Percentiles rank a stretch among this genome's conserved stretches.
Conservation (phyloP, 2,888 invertebrate genomes). For the Opisthograptis luteolata region DNA sequence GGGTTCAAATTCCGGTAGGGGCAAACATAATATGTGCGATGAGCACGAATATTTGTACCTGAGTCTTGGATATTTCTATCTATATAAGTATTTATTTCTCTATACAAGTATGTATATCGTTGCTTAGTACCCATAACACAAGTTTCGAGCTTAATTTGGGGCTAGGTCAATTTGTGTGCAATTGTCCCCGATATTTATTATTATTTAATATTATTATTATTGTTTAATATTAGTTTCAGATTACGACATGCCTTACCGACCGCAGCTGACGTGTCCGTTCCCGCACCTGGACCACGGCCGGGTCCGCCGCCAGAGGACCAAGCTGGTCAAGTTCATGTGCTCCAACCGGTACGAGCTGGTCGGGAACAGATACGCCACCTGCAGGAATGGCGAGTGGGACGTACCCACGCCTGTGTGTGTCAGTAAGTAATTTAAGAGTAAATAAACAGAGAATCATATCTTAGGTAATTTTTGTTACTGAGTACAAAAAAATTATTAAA, state of each 20-base stretch:
- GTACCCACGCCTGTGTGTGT: conserved; percentile 88
- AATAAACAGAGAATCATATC: not conserved
- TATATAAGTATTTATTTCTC: too few species aligned
- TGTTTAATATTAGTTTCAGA: conserved; percentile 19
- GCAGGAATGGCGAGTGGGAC: conserved; percentile 89
- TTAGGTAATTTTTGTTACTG: too few species aligned
- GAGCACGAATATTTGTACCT: too few species aligned
- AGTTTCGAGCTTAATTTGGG: too few species aligned
- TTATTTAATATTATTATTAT: not conserved
- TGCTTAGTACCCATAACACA: too few species aligned
- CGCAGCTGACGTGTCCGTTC: conserved; percentile 51
- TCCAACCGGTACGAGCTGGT: conserved; percentile 84
- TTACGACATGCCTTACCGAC: conserved; percentile 1
- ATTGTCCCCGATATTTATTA: too few species aligned
- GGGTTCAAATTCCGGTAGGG: too few species aligned
- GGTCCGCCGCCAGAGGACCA: conserved; percentile 71
- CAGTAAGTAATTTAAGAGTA: conserved; percentile 83
- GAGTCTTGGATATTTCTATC: too few species aligned
- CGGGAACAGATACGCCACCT: conserved; percentile 89
- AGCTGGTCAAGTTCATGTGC: conserved; percentile 86
- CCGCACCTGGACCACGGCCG: conserved; percentile 77
- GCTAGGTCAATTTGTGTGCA: too few species aligned
- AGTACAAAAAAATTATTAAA: too few species aligned
- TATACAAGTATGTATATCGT: too few species aligned
- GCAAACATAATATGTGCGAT: too few species aligned